These are phyloP conservation scores for Lepidocyrtoides sp. DNA, from an alignment of 2,888 invertebrate genomes.

Conservation along the genomic window DNA sequence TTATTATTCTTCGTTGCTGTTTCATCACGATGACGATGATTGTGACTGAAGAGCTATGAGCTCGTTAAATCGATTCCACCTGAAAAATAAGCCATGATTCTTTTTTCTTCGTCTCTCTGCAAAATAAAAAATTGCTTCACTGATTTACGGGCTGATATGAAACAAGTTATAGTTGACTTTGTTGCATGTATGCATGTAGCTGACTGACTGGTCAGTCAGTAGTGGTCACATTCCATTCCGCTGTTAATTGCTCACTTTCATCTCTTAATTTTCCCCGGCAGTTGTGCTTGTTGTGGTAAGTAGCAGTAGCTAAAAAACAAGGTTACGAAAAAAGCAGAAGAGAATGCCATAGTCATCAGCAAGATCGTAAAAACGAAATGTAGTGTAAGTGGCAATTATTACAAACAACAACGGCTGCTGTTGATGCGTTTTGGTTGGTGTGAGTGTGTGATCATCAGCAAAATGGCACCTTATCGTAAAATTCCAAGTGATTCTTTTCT, in stretches of 20 bases:
- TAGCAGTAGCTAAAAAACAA: not conserved
- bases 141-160: conserved; percentile 74
- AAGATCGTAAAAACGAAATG: conserved; percentile 18
- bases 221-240: conserved; percentile 73
- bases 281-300: not conserved
- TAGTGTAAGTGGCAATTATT: conserved; percentile 10
- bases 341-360: not conserved
- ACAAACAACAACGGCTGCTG: not conserved
- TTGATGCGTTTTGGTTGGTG: not conserved
- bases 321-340: not conserved
- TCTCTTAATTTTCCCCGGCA: conserved; percentile 74
- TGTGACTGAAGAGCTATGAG: not conserved
- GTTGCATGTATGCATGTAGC: conserved; percentile 63
- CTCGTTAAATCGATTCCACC: conserved; percentile 29
- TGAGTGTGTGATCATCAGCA: conserved; percentile 1
- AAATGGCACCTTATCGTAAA: not conserved
- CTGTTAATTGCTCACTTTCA: conserved; percentile 79
- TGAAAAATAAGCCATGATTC: not conserved
- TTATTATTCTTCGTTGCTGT: too few species aligned
- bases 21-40: not conserved
- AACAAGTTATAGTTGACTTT: conserved; percentile 50
- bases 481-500: not conserved
- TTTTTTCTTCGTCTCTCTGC: not conserved
- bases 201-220: conserved; percentile 41
- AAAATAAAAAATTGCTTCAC: conserved; percentile 15